phyloP scores from a whole-genome alignment of 2,888 invertebrate genomes.

The Scelioninae gen. 1 region DNA sequence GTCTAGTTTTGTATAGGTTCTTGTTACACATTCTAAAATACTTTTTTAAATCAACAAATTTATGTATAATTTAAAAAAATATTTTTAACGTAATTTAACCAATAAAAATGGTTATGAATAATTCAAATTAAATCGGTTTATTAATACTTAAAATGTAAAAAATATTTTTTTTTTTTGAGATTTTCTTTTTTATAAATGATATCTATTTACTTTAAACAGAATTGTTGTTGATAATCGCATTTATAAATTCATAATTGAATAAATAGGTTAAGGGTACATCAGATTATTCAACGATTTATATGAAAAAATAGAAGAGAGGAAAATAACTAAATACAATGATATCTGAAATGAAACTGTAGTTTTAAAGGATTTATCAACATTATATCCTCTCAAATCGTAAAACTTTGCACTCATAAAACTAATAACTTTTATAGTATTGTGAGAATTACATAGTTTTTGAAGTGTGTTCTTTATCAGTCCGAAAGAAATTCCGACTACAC shows the following conservation, averaged over 20 bases:
- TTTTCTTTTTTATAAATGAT: no score
- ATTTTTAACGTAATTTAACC: no score
- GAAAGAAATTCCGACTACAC: slow-evolving; percentile 12
- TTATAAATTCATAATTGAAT: not conserved
- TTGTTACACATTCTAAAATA: no score
- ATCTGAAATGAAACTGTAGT: slow-evolving; percentile 17
- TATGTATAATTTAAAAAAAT: no score
- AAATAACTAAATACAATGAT: slow-evolving; percentile 18
- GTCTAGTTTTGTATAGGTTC: not conserved
- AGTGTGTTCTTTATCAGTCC: slow-evolving; percentile 24
- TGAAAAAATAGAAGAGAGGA: not conserved
- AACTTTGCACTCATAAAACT: slow-evolving; percentile 32
- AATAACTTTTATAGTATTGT: slow-evolving; percentile 33
- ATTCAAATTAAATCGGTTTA: no score
- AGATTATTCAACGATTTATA: not conserved
- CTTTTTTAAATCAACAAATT: not conserved
- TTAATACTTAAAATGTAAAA: no score
- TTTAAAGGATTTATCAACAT: slow-evolving; percentile 33
- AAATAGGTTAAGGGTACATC: not conserved
- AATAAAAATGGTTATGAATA: no score
- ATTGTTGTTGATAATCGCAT: no score
- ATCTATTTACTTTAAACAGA: no score
- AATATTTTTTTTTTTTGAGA: no score
- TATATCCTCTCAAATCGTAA: slow-evolving; percentile 23
- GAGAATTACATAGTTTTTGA: slow-evolving; percentile 36